Base-by-base conservation (phyloP, 1,140 invertebrate genomes). In the Cyclina sinensis region DNA sequence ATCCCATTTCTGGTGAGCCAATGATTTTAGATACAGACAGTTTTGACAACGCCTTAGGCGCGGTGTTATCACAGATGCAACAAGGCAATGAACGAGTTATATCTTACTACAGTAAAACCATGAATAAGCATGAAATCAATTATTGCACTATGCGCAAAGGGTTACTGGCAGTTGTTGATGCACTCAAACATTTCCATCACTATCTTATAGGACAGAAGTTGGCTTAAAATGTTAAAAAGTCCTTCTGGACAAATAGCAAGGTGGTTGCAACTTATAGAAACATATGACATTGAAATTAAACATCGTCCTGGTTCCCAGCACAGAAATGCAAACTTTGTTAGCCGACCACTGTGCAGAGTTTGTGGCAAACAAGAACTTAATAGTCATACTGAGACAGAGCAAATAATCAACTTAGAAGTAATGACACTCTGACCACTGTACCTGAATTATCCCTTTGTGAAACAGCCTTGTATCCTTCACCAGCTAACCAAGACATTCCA, bases 111-210 rank as follows among this genome's bases (percentile, higher is more conserved):
- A 91, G 88, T 70, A 78, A 76, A 39, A 37, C 85, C 2, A 78
- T 93, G 16, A 90, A 73, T 35, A 74, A 43, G 30, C 90, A 95
- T 21, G 95, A 97, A 92, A 88, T 92, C 84, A 95, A 95, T 14
- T 97, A 97, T 90, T 92, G 91, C 62, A 81, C 80, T 4, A 91
- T 89, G n/a, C 27, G 62, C 9, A 30, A 68, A 70, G 91, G 92
- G 83, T 54, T 57, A 21, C 51, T 57, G 7, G 90, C 91, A 30
- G 76, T 91, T 32, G 46, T 91, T 32, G 37, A 35, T 30, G 84
- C 62, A 16, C 48, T 90, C 11, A 81, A 87, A 76, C n/a, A 88
- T 27, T 92, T 92, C 78, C 70, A 90, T 43, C 54, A 35, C 16
- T 92, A 91, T 48, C 57, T 93, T 16, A 76, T 84, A 54, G 91